These are phyloP conservation scores for Danaus melanippus DNA, from an alignment of 1,140 invertebrate genomes.

Conservation along the genomic window DNA sequence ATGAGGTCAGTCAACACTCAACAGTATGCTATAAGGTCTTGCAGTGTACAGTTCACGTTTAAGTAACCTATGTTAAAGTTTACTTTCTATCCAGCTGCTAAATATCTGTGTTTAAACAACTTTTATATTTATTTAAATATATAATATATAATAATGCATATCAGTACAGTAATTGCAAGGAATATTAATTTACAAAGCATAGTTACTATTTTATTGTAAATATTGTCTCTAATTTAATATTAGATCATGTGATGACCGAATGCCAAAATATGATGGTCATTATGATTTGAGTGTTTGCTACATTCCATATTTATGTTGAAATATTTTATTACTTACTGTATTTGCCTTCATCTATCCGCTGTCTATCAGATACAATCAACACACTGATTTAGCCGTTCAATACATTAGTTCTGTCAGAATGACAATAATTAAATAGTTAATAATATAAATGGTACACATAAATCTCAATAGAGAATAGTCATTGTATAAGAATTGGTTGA, in stretches of 20 bases:
- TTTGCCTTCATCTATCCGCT: slow-evolving; percentile 33
- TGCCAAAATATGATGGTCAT: slow-evolving; percentile 58
- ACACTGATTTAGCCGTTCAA: slow-evolving; percentile 15
- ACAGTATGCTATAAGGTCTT: slow-evolving; percentile 55
- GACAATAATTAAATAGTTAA: slow-evolving; percentile 39
- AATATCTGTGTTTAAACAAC: slow-evolving; percentile 68
- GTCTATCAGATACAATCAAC: slow-evolving; percentile 13
- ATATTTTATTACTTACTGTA: slow-evolving; percentile 57
- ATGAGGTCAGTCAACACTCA: slow-evolving; percentile 58
- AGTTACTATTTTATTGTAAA: slow-evolving; percentile 71
- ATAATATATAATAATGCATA: slow-evolving; percentile 62
- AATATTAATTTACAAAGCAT: slow-evolving; percentile 68
- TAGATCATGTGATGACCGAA: slow-evolving; percentile 58
- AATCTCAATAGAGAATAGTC: slow-evolving; percentile 33
- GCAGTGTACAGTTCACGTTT: slow-evolving; percentile 63
- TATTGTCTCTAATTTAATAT: slow-evolving; percentile 68
- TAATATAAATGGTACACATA: slow-evolving; percentile 32
- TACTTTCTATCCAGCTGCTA: slow-evolving; percentile 66
- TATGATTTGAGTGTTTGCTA: slow-evolving; percentile 68
- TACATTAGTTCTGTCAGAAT: slow-evolving; percentile 20
- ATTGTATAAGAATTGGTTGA: slow-evolving; percentile 34
- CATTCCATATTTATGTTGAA: slow-evolving; percentile 73
- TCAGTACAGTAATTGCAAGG: slow-evolving; percentile 63
- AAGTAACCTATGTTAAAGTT: slow-evolving; percentile 63
- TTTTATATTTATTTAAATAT: slow-evolving; percentile 65